Evolutionary conservation across 2,113 vertebrate genomes (phyloP).

Genomic region (Podilymbus podiceps): DNA sequence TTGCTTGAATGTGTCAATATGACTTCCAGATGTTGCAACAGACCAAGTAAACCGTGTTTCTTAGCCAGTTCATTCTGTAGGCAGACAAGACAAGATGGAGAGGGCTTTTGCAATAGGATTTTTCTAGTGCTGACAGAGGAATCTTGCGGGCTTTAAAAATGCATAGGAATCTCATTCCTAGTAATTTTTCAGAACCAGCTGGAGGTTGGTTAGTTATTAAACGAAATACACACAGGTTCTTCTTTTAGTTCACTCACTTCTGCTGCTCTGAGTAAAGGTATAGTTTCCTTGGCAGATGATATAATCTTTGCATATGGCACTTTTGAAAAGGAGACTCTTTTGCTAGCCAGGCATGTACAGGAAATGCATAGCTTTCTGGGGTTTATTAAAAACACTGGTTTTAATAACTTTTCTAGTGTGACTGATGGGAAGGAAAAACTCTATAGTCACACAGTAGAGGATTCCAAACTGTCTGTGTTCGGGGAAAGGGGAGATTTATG

Average conservation of each 20-base stretch:
- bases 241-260: neutral
- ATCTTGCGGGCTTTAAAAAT: neutral
- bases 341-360: slow-evolving; percentile 9
- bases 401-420: slow-evolving; percentile 46
- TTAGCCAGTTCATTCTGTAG: slow-evolving; percentile 31
- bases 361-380: slow-evolving; percentile 39
- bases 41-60: neutral
- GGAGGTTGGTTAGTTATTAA: neutral
- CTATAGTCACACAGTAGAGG: slow-evolving; percentile 23
- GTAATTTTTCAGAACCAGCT: neutral
- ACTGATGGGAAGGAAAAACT: slow-evolving; percentile 40
- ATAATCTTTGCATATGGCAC: neutral
- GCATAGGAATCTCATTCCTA: neutral
- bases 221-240: neutral
- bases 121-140: slow-evolving; percentile 16
- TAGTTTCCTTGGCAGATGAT: neutral
- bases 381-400: slow-evolving; percentile 45
- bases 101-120: slow-evolving; percentile 23
- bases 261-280: neutral
- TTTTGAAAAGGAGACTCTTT: neutral
- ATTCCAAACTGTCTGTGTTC: slow-evolving; percentile 38
- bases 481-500: slow-evolving; percentile 38
- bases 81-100: slow-evolving; percentile 23
- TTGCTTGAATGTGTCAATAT: slow-evolving; percentile 31
- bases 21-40: slow-evolving; percentile 57